These are phyloP conservation scores for Maylandia zebra DNA, from an alignment of 2,113 vertebrate species.

Conservation along the genomic window DNA sequence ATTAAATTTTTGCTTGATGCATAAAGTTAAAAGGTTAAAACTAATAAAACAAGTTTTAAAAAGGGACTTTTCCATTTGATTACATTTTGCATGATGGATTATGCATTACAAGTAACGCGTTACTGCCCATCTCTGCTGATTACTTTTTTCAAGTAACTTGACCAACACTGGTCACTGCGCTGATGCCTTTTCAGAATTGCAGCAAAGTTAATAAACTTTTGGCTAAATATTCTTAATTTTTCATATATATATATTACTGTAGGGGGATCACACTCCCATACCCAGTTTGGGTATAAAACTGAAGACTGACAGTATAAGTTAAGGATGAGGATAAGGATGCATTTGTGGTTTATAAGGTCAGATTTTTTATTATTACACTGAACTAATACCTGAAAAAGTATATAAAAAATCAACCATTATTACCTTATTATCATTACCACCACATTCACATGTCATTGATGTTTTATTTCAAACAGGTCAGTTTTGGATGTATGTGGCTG, in stretches of 20 bases:
- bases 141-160: too few species aligned
- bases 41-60: too few species aligned
- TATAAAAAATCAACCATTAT: rapidly evolving
- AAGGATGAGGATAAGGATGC: neutral
- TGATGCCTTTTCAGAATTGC: rapidly evolving
- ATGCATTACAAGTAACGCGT: too few species aligned
- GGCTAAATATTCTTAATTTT: too few species aligned
- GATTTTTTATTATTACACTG: neutral
- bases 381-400: neutral
- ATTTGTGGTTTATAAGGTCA: neutral
- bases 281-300: neutral
- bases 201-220: too few species aligned
- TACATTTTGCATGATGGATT: too few species aligned
- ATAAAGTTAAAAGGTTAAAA: too few species aligned
- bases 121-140: too few species aligned
- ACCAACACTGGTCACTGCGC: too few species aligned
- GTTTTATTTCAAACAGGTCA: neutral
- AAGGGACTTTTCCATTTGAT: too few species aligned
- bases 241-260: rapidly evolving
- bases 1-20: too few species aligned
- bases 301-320: neutral
- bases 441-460: neutral
- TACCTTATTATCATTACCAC: neutral
- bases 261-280: rapidly evolving
- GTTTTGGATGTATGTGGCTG: rapidly evolving